Percentiles rank a stretch among this genome's conserved stretches.
Evolutionary conservation across 2,888 invertebrate genomes (phyloP).

Genomic region (Lasioglossum zephyrum): DNA sequence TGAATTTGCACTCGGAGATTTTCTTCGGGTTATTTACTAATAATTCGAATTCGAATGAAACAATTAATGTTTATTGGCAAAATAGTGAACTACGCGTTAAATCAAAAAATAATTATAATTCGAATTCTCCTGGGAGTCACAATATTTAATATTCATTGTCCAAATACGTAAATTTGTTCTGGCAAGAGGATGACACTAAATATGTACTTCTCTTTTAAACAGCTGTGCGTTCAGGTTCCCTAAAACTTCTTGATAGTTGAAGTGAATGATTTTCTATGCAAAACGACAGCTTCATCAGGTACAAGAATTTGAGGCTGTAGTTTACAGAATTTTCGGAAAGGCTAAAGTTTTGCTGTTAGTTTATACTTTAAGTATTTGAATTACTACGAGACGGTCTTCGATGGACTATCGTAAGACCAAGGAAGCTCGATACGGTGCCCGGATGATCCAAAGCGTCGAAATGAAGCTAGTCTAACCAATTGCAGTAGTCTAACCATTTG

Average conservation of each 20-base stretch:
- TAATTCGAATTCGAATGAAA: too few species aligned
- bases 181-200: too few species aligned
- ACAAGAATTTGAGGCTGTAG: background rate
- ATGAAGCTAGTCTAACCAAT: slow-evolving; percentile 48
- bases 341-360: background rate
- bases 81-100: too few species aligned
- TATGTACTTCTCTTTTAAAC: too few species aligned
- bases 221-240: too few species aligned
- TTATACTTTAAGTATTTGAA: background rate
- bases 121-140: too few species aligned
- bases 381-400: background rate
- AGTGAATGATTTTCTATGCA: background rate
- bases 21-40: too few species aligned
- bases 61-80: too few species aligned
- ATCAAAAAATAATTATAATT: too few species aligned
- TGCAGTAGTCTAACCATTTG: background rate
- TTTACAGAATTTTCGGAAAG: background rate
- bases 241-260: background rate
- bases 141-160: too few species aligned
- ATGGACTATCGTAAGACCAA: background rate
- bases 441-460: slow-evolving; percentile 42
- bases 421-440: slow-evolving; percentile 16
- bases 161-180: too few species aligned
- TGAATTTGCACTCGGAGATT: too few species aligned
- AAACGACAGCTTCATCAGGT: background rate